Conservation (phyloP, 2,113 vertebrate species). For the Vulpes vulpes region DNA sequence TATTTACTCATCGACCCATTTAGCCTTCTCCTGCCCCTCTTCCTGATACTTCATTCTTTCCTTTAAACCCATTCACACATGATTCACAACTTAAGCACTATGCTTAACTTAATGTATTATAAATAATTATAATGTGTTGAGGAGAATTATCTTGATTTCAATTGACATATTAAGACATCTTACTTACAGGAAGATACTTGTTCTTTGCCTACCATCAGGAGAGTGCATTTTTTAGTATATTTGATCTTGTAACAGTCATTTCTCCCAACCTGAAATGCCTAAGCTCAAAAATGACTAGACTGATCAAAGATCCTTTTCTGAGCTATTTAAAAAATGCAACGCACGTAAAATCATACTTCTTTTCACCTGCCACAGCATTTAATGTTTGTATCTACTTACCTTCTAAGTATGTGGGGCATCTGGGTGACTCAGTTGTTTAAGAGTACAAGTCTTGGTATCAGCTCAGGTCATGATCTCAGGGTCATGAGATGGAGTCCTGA, state of each 20-base stretch:
- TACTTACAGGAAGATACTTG: neutral
- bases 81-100: neutral
- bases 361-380: neutral
- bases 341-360: neutral
- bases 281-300: neutral
- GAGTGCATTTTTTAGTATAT: neutral
- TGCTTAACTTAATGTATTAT: neutral
- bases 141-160: neutral
- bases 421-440: neutral
- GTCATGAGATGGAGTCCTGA: neutral
- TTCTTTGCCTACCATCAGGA: neutral
- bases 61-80: neutral
- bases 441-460: neutral
- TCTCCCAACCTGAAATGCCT: neutral
- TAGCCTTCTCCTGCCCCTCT: neutral
- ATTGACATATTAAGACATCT: neutral
- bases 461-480: neutral
- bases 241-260: neutral
- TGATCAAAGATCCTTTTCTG: neutral
- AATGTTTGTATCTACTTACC: neutral
- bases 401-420: neutral
- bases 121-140: neutral
- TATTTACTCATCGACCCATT: neutral
- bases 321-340: neutral
- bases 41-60: neutral